Evolutionary conservation across 2,888 invertebrate genomes (phyloP), one percentile per base, ranked within the genome.

Genomic region (Drosophila maculinotata): DNA sequence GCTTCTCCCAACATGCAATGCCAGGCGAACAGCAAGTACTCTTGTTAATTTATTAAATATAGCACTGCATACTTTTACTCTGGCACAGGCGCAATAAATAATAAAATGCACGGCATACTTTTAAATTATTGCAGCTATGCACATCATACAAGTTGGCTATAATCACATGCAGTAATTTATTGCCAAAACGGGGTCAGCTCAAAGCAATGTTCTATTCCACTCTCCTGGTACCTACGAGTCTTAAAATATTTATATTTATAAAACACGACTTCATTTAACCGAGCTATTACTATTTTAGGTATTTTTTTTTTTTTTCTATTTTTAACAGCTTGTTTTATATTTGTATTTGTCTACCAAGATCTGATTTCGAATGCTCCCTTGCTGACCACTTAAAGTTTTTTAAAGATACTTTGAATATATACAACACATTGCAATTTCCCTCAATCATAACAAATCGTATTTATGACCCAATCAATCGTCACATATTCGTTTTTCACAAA

Each of bases 401-500:
- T n/a, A n/a, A n/a, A n/a, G n/a, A n/a, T n/a, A n/a, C n/a, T n/a
- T n/a, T n/a, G n/a, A n/a, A n/a, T n/a, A n/a, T n/a, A n/a, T n/a
- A n/a, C n/a, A n/a, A n/a, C n/a, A n/a, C n/a, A 38, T 17, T 10
- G 36, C 36, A 36, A 17, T 38, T 17, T 1, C 4, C 15, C 9
- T 15, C 1, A 26, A 7, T 10, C 6, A 9, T 15, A 3, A 2
- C 1, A 17, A 3, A 12, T 26, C 14, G 31, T 31, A 20, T 31
- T 45, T 31, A 20, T 45, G 12, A 12, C 5, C 10, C 17, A 14
- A 56, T 49, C 28, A 41, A 36, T 58, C 17, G 39, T 36, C 42
- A 41, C 26, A 51, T 20, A 45, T 68, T 60, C 23, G 17, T 6
- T 48, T 54, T 59, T 44, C 42, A 62, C 62, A 69, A 56, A 66